A percentile compares a stretch with the other conserved stretches of the same genome.
phyloP scores from a whole-genome alignment of 35 echinoderm and acorn worm species.

The Stichopus chloronotus region DNA sequence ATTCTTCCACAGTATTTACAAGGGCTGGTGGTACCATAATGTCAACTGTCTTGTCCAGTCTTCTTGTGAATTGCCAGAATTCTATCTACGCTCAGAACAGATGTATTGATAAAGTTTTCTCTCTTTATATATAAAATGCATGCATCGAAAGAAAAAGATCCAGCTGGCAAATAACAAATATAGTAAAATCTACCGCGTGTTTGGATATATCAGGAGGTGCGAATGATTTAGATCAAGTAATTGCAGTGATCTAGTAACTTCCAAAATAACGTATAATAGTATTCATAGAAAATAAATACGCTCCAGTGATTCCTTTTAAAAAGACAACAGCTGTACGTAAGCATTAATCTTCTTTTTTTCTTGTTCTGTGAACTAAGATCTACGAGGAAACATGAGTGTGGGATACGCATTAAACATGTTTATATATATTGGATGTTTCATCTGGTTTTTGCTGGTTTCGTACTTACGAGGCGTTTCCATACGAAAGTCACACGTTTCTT shows the following conservation, averaged over 20 bases:
- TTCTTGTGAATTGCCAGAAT: conserved; percentile 47
- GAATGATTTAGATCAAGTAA: not conserved
- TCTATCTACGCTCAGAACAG: conserved; percentile 48
- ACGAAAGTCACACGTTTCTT: too few species aligned
- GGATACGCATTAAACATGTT: too few species aligned
- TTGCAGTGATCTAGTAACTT: not conserved
- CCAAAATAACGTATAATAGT: not conserved
- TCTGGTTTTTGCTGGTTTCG: too few species aligned
- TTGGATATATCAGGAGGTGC: not conserved
- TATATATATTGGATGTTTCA: too few species aligned
- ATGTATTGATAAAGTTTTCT: not conserved
- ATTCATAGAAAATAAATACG: not conserved
- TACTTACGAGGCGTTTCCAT: too few species aligned
- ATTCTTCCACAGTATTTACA: not conserved
- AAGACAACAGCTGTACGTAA: too few species aligned
- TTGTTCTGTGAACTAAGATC: too few species aligned
- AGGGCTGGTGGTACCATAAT: conserved; percentile 51
- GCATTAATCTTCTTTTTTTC: too few species aligned
- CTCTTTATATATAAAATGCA: not conserved
- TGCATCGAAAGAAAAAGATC: not conserved
- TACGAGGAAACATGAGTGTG: too few species aligned
- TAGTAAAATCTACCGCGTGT: not conserved
- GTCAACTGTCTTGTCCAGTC: conserved; percentile 30
- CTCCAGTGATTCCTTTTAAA: too few species aligned
- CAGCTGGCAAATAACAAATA: not conserved